These are phyloP conservation scores for Megalopta genalis DNA, from an alignment of 1,140 invertebrate genomes.

Conservation along the genomic window DNA sequence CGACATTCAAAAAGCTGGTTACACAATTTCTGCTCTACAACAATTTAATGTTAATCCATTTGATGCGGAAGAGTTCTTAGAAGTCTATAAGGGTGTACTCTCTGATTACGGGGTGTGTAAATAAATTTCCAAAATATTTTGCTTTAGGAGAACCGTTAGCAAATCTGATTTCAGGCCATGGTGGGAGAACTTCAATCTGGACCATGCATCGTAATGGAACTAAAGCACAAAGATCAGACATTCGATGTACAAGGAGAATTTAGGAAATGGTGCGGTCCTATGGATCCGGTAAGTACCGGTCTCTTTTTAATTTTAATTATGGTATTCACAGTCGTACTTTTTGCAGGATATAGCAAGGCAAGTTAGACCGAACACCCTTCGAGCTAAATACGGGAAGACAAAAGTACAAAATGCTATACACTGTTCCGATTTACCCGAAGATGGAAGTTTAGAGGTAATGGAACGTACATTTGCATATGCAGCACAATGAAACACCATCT, in stretches of 20 bases:
- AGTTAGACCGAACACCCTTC: constrained; percentile 89
- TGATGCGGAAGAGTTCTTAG: constrained; percentile 94
- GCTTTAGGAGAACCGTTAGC: background rate
- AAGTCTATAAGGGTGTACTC: constrained; percentile 95
- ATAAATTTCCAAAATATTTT: background rate
- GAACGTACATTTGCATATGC: background rate
- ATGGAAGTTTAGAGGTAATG: constrained; percentile 88
- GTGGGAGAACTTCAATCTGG: constrained; percentile 90
- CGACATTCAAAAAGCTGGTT: constrained; percentile 87
- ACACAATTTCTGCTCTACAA: constrained; percentile 88
- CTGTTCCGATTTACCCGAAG: constrained; percentile 94
- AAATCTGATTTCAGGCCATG: constrained; percentile 83
- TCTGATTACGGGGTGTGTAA: constrained; percentile 87
- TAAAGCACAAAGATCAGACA: constrained; percentile 83
- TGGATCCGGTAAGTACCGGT: constrained; percentile 87
- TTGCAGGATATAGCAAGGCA: constrained; percentile 91
- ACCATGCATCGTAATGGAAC: constrained; percentile 92
- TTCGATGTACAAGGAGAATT: constrained; percentile 87
- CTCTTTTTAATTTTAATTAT: constrained; percentile 16
- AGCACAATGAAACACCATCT: background rate
- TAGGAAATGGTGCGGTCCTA: constrained; percentile 91
- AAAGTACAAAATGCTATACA: constrained; percentile 94
- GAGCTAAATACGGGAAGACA: constrained; percentile 91
- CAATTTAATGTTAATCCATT: constrained; percentile 89
- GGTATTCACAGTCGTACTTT: constrained; percentile 47